Conservation (phyloP, 1,140 invertebrate species). For the Calephelis nemesis region DNA sequence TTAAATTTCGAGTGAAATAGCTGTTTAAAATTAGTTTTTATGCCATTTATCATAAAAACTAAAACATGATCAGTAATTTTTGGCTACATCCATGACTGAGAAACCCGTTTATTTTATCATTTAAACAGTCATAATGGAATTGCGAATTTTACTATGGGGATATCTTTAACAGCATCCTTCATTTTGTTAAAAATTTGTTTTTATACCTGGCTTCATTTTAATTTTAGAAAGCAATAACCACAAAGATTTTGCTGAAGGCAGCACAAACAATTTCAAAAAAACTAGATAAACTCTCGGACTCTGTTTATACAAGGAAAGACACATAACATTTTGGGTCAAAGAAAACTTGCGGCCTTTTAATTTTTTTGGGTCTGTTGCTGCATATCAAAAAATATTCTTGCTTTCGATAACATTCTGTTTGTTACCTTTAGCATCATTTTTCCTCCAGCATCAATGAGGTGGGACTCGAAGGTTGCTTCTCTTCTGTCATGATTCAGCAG, state of each 20-base stretch:
- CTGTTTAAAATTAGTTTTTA: conserved; percentile 31
- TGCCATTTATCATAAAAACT: conserved; percentile 32
- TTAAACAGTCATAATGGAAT: conserved; percentile 21
- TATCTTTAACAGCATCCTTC: conserved; percentile 32
- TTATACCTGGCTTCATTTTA: conserved; percentile 25
- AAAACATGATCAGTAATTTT: conserved; percentile 28
- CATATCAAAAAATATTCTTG: too few species aligned
- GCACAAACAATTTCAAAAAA: conserved; percentile 27
- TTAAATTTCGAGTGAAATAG: conserved; percentile 30
- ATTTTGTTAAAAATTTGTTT: conserved; percentile 30
- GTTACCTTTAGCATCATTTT: too few species aligned
- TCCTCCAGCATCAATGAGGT: too few species aligned
- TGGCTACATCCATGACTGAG: background rate
- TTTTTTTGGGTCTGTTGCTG: too few species aligned
- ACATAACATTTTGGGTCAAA: too few species aligned
- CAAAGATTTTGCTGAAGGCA: conserved; percentile 30
- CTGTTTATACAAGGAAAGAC: background rate
- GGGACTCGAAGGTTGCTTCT: too few species aligned
- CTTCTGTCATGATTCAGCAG: too few species aligned
- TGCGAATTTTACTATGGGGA: conserved; percentile 17
- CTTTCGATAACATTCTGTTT: too few species aligned
- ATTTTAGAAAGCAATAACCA: conserved; percentile 26
- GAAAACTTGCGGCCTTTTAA: too few species aligned
- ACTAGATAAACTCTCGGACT: conserved; percentile 24
- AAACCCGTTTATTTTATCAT: conserved; percentile 31